Evolutionary conservation across 2,888 invertebrate species (phyloP).

Genomic region (Hirtodrosophila alboralis): DNA sequence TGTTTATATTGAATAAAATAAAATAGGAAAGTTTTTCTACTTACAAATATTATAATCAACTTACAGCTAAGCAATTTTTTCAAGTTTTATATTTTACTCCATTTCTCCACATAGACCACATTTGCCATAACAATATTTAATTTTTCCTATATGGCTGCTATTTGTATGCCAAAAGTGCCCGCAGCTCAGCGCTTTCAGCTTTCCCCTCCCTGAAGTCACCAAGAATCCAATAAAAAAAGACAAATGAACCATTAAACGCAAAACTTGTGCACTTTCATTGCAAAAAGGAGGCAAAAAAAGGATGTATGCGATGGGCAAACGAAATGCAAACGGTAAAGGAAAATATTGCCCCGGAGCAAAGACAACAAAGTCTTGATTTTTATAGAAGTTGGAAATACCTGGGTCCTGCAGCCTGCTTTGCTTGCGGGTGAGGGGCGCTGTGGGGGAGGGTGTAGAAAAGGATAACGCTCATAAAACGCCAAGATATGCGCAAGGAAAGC

Average conservation of each 20-base stretch:
- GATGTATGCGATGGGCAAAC: constrained; percentile 9
- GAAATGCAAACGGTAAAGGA: constrained; percentile 63
- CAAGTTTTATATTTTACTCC: too few species aligned
- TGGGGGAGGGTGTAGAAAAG: constrained; percentile 27
- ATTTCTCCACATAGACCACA: constrained; percentile 12
- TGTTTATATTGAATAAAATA: too few species aligned
- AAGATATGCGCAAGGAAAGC: constrained; percentile 72
- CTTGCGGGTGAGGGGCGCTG: too few species aligned
- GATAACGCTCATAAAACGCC: constrained; percentile 75
- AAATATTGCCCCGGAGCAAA: constrained; percentile 77
- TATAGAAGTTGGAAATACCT: constrained; percentile 56
- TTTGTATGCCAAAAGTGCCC: constrained; percentile 18
- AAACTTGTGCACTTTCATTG: constrained; percentile 78
- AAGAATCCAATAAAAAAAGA: constrained; percentile 69
- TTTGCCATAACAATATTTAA: constrained; percentile 45
- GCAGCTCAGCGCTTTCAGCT: constrained; percentile 6
- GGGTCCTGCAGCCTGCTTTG: constrained; percentile 47
- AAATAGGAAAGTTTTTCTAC: too few species aligned
- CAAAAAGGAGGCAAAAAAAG: constrained; percentile 27
- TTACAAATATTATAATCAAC: too few species aligned
- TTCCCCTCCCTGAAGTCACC: constrained; percentile 5
- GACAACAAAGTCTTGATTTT: constrained; percentile 80
- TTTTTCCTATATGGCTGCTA: constrained; percentile 45
- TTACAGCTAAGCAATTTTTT: neutral
- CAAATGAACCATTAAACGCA: constrained; percentile 78